A percentile compares a stretch with the other conserved stretches of the same genome.
phyloP scores from a whole-genome alignment of 1,140 invertebrate genomes.

The Achatina immaculata region DNA sequence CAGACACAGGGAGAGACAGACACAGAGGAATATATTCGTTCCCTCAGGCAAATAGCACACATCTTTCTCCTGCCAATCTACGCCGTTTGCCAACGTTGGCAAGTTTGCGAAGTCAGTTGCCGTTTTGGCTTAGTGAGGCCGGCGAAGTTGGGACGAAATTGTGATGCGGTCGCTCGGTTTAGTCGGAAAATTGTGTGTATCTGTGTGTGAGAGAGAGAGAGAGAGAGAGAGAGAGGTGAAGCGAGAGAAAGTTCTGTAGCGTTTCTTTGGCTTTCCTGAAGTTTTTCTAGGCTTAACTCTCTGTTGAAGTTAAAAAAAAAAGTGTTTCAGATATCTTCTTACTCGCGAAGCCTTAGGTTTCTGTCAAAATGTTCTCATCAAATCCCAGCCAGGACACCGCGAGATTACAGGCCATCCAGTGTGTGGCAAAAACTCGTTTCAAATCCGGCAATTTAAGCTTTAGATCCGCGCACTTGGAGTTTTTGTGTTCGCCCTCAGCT shows the following conservation, averaged over 20 bases:
- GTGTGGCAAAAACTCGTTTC: constrained; percentile 5
- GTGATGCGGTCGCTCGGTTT: neutral
- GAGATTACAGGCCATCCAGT: neutral
- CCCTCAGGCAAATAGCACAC: neutral
- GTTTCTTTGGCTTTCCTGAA: neutral
- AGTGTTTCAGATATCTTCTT: neutral
- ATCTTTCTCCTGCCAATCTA: neutral
- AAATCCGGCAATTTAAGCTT: neutral
- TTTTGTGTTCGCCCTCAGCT: neutral
- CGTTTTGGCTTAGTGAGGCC: neutral
- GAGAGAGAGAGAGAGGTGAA: too few species aligned
- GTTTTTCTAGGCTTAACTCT: neutral
- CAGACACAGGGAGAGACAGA: neutral
- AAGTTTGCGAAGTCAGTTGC: constrained; percentile 14
- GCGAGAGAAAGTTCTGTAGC: neutral
- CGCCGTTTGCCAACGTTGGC: neutral
- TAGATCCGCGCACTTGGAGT: neutral
- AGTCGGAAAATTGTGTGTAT: neutral
- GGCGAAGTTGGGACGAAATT: neutral
- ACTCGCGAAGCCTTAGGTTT: neutral
- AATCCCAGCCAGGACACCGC: neutral
- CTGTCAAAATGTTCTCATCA: constrained; percentile 8
- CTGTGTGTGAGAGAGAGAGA: too few species aligned
- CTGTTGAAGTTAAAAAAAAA: neutral
- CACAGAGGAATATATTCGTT: neutral